Evolutionary conservation across 2,797 vertebrate genomes (phyloP), one percentile per base, ranked within the genome.

Genomic region (Bufotes viridis): DNA sequence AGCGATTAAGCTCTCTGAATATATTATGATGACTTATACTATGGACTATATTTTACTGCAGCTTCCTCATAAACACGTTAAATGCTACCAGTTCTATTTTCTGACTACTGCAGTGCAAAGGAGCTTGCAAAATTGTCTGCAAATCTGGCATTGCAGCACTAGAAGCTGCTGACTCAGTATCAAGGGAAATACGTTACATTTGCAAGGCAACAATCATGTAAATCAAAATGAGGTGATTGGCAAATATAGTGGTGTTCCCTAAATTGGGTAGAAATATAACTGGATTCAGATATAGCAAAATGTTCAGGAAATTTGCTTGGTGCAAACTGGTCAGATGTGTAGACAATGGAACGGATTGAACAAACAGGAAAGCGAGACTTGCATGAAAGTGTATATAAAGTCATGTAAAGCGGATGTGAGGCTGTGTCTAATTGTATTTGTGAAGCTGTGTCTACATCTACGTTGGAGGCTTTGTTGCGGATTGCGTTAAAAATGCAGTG

Each of bases 11-110:
- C 74, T 55, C 76, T 76, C 58, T 78, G 42, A 78, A 85, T 78
- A 85, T 58, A 85, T 76, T 65, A 85, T 85, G 74, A 85, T 67
- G 61, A 57, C 63, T 85, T 74, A 78, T 78, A 65, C 58, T 78
- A 76, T 63, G 74, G 17, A 78, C 58, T 78, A 78, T n/a, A 85
- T 61, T 76, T 76, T 85, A 57, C 70, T 29, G 75, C 72, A 76
- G 72, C 34, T 67, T 67, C 34, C 69, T 84, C 67, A 67, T 42
- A n/a, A 86, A 34, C 78, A 20, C 26, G 10, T 34, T 60, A 84
- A 76, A 85, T 57, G 75, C 34, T 76, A 63, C 29, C 74, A 76
- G n/a, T 75, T 29, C 69, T 83, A 72, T 72, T 69, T 83, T 42
- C 29, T 80, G 17, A 22, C 34, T 61, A n/a, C 79, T 63, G 34